phyloP scores from a whole-genome alignment of 1,140 invertebrate species.

The Lordiphosa collinella region DNA sequence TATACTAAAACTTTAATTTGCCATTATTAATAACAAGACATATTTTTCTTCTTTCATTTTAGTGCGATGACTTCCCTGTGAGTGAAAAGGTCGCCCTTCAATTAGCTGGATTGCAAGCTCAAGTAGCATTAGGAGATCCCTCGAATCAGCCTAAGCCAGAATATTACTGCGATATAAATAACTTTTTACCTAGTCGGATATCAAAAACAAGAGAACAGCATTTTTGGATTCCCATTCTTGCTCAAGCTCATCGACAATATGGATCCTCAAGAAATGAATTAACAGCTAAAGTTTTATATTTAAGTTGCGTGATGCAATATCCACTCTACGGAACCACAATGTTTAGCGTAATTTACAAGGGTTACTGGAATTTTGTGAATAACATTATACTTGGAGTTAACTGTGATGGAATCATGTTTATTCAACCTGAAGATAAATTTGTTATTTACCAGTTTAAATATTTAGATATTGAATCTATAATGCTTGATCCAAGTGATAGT shows the following conservation, averaged over 20 bases:
- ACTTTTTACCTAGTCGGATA: conserved; percentile 89
- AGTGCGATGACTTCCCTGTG: conserved; percentile 96
- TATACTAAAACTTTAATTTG: too few relatives aligned
- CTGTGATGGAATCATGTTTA: conserved; percentile 92
- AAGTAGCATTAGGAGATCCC: conserved; percentile 94
- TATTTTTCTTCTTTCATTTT: conserved; percentile 26
- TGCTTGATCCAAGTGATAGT: conserved; percentile 94
- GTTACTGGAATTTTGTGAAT: conserved; percentile 92
- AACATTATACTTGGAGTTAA: conserved; percentile 89
- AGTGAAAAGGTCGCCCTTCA: conserved; percentile 96
- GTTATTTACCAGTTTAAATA: conserved; percentile 94
- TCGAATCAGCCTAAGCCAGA: conserved; percentile 82
- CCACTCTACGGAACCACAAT: conserved; percentile 96
- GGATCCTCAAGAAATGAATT: conserved; percentile 93
- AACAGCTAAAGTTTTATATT: conserved; percentile 95
- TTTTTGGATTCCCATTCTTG: conserved; percentile 92
- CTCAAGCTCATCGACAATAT: conserved; percentile 93
- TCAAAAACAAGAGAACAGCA: conserved; percentile 86
- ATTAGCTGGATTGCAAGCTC: conserved; percentile 94
- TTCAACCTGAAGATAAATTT: conserved; percentile 93
- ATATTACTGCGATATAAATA: conserved; percentile 90
- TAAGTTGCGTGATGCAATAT: conserved; percentile 98
- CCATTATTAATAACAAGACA: too few relatives aligned
- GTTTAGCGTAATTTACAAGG: conserved; percentile 94
- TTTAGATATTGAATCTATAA: conserved; percentile 92